Evolutionary conservation across 2,888 invertebrate genomes (phyloP).

Genomic region (Mesorhabditis belari): DNA sequence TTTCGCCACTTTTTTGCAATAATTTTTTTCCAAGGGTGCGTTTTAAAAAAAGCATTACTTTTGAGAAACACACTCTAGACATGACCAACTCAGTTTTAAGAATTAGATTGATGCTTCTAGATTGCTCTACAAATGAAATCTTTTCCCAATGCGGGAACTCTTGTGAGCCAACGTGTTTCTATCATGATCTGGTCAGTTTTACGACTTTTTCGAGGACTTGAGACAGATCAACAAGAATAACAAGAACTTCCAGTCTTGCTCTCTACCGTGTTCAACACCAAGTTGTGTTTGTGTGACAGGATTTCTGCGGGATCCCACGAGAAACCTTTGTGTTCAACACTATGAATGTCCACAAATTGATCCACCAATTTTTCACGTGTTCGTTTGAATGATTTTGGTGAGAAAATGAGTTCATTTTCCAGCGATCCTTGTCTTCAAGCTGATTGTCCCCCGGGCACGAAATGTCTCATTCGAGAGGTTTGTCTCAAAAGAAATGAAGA

Average conservation of each 20-base stretch:
- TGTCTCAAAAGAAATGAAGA: no score
- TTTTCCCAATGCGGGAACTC: not conserved
- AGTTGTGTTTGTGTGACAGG: not conserved
- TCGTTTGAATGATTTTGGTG: no score
- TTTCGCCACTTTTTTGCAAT: no score
- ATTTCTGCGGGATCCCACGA: not conserved
- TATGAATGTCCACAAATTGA: not conserved
- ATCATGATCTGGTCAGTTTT: not conserved
- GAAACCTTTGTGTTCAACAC: not conserved
- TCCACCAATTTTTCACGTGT: not conserved
- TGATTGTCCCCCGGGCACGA: not conserved
- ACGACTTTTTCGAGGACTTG: no score
- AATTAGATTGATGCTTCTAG: no score
- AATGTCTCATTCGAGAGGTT: not conserved
- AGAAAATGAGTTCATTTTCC: not conserved
- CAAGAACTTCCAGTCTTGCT: not conserved
- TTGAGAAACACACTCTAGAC: no score
- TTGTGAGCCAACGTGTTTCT: not conserved
- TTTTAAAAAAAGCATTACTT: no score
- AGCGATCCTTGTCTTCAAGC: not conserved
- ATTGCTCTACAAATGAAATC: not conserved
- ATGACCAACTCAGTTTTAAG: no score
- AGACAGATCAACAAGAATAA: no score
- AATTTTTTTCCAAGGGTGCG: no score
- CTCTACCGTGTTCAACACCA: not conserved